Conservation (phyloP, 2,113 vertebrate genomes). For the Sus scrofa region DNA sequence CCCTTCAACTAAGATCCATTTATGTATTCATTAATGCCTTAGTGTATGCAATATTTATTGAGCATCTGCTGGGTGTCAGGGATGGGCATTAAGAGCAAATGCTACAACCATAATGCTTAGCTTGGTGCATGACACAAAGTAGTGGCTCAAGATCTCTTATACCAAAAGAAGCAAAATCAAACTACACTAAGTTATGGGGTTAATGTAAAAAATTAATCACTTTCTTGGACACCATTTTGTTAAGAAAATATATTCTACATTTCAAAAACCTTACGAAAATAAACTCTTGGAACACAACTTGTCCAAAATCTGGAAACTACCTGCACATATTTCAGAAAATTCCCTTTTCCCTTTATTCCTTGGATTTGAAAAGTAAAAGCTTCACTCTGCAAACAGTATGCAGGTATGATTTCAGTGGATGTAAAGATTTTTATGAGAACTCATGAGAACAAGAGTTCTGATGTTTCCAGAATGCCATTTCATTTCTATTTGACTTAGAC, state of each 20-base stretch:
- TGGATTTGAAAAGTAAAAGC: conserved; percentile 15
- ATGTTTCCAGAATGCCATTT: conserved; percentile 56
- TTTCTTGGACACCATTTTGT: conserved; percentile 6
- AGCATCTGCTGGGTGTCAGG: not conserved
- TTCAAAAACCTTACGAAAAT: conserved; percentile 37
- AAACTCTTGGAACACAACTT: not conserved
- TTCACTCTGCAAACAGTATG: conserved; percentile 33
- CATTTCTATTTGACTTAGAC: conserved; percentile 61
- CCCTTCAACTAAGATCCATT: not conserved
- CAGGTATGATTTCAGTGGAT: conserved; percentile 13
- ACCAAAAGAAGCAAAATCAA: conserved; percentile 33
- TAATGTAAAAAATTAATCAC: conserved; percentile 29
- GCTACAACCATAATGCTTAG: not conserved
- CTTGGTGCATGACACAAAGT: not conserved
- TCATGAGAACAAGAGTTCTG: conserved; percentile 11
- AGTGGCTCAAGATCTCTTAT: conserved; percentile 35
- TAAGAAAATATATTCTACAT: conserved; percentile 36
- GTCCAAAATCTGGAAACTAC: not conserved
- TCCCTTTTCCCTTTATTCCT: not conserved
- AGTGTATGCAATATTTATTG: not conserved
- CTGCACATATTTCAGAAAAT: not conserved
- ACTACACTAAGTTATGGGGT: not conserved
- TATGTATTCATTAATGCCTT: conserved; percentile 40
- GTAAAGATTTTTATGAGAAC: conserved; percentile 43
- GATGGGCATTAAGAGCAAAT: not conserved